phyloP scores from a whole-genome alignment of 2,797 vertebrate species.

The Sebastolobus alascanus region DNA sequence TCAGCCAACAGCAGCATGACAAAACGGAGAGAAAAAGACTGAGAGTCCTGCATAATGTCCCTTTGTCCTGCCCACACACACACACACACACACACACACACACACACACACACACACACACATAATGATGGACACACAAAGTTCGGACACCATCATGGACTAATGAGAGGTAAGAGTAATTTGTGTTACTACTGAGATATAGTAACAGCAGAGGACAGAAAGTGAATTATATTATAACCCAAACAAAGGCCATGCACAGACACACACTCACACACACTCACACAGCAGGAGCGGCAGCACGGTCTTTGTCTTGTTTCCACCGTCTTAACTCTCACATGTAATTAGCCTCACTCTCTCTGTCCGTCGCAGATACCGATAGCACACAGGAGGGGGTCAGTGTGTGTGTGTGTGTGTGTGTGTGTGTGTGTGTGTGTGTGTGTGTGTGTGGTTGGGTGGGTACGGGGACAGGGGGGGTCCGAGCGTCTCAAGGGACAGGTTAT shows the following conservation, averaged over 20 bases:
- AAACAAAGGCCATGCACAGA: constrained; percentile 56
- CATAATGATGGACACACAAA: constrained; percentile 46
- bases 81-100: constrained; percentile 34
- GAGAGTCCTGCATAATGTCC: constrained; percentile 37
- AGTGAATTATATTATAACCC: constrained; percentile 61
- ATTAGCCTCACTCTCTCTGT: constrained; percentile 85
- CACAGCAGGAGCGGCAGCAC: constrained; percentile 20
- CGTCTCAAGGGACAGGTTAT: constrained; percentile 86
- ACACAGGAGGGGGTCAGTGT: constrained; percentile 75
- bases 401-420: constrained; percentile 39
- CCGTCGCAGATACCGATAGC: constrained; percentile 79
- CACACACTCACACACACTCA: constrained; percentile 29
- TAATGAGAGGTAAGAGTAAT: constrained; percentile 62
- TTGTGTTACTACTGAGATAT: constrained; percentile 58
- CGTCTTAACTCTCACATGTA: constrained; percentile 86
- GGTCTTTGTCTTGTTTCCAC: constrained; percentile 84
- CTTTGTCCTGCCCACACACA: constrained; percentile 64
- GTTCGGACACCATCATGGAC: constrained; percentile 49
- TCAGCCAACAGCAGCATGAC: constrained; percentile 12
- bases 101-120: constrained; percentile 48
- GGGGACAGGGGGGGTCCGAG: constrained; percentile 59
- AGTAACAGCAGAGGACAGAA: constrained; percentile 59
- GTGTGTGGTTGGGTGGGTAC: constrained; percentile 36
- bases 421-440: constrained; percentile 14
- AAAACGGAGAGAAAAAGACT: constrained; percentile 17